Evolutionary conservation across 2,888 invertebrate genomes (phyloP).

Genomic region (Epistrophe grossulariae): DNA sequence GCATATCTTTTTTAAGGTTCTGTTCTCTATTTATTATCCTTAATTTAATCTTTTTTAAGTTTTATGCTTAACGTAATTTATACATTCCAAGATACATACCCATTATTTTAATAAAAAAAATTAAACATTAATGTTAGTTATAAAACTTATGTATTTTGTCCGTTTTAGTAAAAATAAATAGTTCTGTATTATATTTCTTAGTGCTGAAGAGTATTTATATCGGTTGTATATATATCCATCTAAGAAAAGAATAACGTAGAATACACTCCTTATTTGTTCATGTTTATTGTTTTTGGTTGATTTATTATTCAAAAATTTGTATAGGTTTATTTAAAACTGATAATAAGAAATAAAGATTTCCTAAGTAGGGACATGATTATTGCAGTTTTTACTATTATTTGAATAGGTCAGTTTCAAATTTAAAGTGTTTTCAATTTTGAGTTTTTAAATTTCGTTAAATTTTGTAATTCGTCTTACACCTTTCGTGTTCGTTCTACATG

Average conservation of each 20-base stretch:
- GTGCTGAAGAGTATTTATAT: slow-evolving; percentile 63
- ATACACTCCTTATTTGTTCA: slow-evolving; percentile 80
- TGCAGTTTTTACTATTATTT: slow-evolving; percentile 45
- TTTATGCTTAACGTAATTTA: slow-evolving; percentile 76
- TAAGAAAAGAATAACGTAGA: slow-evolving; percentile 80
- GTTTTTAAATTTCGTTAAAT: slow-evolving; percentile 79
- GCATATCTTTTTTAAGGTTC: slow-evolving; percentile 31
- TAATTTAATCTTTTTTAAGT: slow-evolving; percentile 70
- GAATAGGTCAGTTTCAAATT: slow-evolving; percentile 49
- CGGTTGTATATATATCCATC: slow-evolving; percentile 42
- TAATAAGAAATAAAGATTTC: neutral
- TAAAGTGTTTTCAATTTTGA: slow-evolving; percentile 72
- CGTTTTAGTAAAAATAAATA: slow-evolving; percentile 58
- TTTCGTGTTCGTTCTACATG: slow-evolving; percentile 83
- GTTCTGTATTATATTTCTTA: slow-evolving; percentile 67
- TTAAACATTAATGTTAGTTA: slow-evolving; percentile 49
- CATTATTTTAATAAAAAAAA: slow-evolving; percentile 38
- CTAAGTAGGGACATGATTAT: slow-evolving; percentile 39
- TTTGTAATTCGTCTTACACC: slow-evolving; percentile 60
- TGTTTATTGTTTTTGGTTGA: slow-evolving; percentile 75
- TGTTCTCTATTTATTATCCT: slow-evolving; percentile 49
- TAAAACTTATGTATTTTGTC: slow-evolving; percentile 28
- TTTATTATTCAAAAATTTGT: slow-evolving; percentile 50
- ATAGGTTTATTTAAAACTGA: slow-evolving; percentile 11
- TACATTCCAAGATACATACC: slow-evolving; percentile 66